These are phyloP conservation scores for Noctua fimbriata DNA, from an alignment of 2,888 invertebrate genomes.

Conservation along the genomic window DNA sequence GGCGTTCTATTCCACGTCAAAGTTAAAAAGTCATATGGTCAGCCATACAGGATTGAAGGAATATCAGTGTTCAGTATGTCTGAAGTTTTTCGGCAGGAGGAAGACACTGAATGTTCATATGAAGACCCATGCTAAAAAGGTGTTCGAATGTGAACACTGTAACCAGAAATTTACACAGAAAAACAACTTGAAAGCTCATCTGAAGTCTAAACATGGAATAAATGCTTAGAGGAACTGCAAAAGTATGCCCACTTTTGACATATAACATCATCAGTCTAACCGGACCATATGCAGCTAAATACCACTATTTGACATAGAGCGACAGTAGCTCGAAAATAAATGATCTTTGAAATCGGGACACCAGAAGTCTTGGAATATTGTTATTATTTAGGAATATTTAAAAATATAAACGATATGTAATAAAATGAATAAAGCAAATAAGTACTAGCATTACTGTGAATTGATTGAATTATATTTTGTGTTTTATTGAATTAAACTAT, in stretches of 20 bases:
- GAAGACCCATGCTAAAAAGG: slow-evolving; percentile 69
- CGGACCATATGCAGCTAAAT: neutral
- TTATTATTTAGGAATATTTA: no score
- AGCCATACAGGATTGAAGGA: slow-evolving; percentile 83
- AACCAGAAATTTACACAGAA: slow-evolving; percentile 72
- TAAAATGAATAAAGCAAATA: neutral
- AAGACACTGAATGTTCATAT: slow-evolving; percentile 80
- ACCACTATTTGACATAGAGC: neutral
- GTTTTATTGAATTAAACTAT: neutral
- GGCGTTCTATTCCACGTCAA: slow-evolving; percentile 69
- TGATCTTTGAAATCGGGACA: neutral
- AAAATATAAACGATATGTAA: no score
- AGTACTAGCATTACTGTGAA: neutral
- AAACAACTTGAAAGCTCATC: slow-evolving; percentile 72
- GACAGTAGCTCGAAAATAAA: neutral
- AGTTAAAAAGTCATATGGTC: slow-evolving; percentile 80
- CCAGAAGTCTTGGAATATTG: neutral
- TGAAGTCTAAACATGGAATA: slow-evolving; percentile 59
- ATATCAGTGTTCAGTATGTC: slow-evolving; percentile 77
- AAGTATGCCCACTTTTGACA: no score
- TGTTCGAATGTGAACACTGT: slow-evolving; percentile 63
- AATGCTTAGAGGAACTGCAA: no score
- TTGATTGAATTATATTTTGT: neutral
- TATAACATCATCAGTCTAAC: neutral
- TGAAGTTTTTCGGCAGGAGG: slow-evolving; percentile 75